A percentile compares a stretch with the other conserved stretches of the same genome.
Evolutionary conservation across 1,140 invertebrate genomes (phyloP).

Genomic region (Drosophila funebris): DNA sequence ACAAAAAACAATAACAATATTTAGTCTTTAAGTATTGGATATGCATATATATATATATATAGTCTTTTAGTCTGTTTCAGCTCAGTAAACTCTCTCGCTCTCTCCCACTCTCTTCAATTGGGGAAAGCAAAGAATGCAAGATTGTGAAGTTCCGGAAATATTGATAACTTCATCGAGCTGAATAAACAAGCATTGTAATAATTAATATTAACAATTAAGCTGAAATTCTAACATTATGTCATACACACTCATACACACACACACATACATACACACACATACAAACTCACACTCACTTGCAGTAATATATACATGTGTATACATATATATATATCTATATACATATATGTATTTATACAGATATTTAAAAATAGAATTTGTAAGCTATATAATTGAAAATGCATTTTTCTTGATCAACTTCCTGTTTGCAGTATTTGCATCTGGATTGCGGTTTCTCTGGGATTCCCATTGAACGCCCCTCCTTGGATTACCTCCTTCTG

Average conservation of each 20-base stretch:
- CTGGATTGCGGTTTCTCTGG: too few relatives aligned
- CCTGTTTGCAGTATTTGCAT: too few relatives aligned
- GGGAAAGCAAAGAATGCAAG: too few relatives aligned
- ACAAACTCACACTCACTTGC: neutral
- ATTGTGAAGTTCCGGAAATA: neutral
- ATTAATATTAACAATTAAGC: neutral
- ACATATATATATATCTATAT: slow-evolving; percentile 1
- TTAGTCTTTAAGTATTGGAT: slow-evolving; percentile 2
- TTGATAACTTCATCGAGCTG: neutral
- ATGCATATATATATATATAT: neutral
- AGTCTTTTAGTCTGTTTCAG: slow-evolving; percentile 6
- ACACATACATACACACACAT: neutral
- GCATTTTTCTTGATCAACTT: neutral
- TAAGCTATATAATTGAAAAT: slow-evolving; percentile 32
- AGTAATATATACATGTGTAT: neutral
- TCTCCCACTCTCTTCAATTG: neutral
- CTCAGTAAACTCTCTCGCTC: too few relatives aligned
- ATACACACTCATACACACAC: neutral
- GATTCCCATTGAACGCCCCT: too few relatives aligned
- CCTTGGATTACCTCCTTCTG: too few relatives aligned
- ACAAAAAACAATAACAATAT: neutral
- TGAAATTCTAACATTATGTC: slow-evolving; percentile 1
- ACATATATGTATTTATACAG: slow-evolving; percentile 2
- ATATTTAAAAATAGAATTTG: slow-evolving; percentile 32
- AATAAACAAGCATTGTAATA: slow-evolving; percentile 24